Base-by-base conservation (phyloP, 2,888 invertebrate genomes). In the Andrena hattorfiana region DNA sequence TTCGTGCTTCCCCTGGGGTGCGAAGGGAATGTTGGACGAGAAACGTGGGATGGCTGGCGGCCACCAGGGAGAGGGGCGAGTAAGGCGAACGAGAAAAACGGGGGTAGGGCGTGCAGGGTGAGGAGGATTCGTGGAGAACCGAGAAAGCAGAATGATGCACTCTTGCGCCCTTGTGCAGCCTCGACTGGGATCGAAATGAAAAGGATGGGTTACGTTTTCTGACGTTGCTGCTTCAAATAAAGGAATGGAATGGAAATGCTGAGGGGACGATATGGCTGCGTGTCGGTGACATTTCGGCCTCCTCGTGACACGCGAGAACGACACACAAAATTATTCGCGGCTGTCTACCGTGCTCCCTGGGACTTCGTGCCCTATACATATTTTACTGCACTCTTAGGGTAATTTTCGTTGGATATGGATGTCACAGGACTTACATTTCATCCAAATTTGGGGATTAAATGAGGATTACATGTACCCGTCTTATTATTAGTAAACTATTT, bases 111-210 rank as follows among this genome's bases (percentile, higher is more conserved):
- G 23, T 6, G 32, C 28, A 49, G 60, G 64, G 76, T 23, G 74
- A 66, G 70, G 64, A 54, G 68, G 84, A 75, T 86, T 83, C 49
- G 73, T 75, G 84, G 23, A 85, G 83, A 83, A 80, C 80, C 83
- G 86, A 77, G 77, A 77, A 48, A 71, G 72, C 70, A 71, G 69
- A 77, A 80, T 32, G 77, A 75, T 70, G 80, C 80, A 83, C 79
- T 72, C 72, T 20, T 56, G 60, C 74, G 48, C 75, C 72, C 51
- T 74, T 70, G 56, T 10, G 59, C 42, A n/a, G 48, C 56, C 54
- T 16, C 42, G 60, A 42, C 5, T 62, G 74, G 42, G 56, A 66
- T 67, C 80, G 66, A 75, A 68, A 69, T 69, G 74, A 51, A 77
- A 80, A 77, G 68, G 32, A 56, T 30, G 48, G 51, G 51, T 51